phyloP scores from a whole-genome alignment of 1,140 invertebrate species.

The Bacillus rossius region DNA sequence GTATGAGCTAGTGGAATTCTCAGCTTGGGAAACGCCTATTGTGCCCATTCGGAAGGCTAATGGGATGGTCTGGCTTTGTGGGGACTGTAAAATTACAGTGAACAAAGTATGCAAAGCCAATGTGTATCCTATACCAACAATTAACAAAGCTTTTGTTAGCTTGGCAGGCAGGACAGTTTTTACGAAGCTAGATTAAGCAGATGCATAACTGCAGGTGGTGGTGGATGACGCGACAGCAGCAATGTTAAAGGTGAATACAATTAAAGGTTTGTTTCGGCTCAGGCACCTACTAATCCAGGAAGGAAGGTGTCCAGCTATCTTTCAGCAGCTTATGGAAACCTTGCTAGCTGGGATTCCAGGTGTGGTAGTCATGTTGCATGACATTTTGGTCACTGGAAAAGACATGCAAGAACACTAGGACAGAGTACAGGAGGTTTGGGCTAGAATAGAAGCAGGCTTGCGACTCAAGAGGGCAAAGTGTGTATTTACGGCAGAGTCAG shows the following conservation, averaged over 20 bases:
- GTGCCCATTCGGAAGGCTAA: no score
- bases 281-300: slow-evolving; percentile 44
- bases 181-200: slow-evolving; percentile 29
- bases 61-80: no score
- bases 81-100: slow-evolving; percentile 33
- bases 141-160: slow-evolving; percentile 13
- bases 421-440: not conserved
- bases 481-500: slow-evolving; percentile 26
- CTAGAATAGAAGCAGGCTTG: slow-evolving; percentile 16
- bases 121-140: slow-evolving; percentile 19
- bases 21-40: no score
- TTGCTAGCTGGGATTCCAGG: not conserved
- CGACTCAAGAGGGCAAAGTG: slow-evolving; percentile 34
- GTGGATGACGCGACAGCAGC: slow-evolving; percentile 23
- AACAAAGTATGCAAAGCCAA: slow-evolving; percentile 16
- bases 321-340: slow-evolving; percentile 9
- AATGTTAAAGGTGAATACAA: slow-evolving; percentile 28
- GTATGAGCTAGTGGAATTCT: no score
- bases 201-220: slow-evolving; percentile 34
- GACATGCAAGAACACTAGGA: not conserved
- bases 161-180: slow-evolving; percentile 28
- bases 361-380: not conserved
- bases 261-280: slow-evolving; percentile 42
- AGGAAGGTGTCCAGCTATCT: slow-evolving; percentile 41
- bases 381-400: not conserved